Base-by-base conservation (phyloP, 2,797 vertebrate genomes). In the Pangasius krempfi region DNA sequence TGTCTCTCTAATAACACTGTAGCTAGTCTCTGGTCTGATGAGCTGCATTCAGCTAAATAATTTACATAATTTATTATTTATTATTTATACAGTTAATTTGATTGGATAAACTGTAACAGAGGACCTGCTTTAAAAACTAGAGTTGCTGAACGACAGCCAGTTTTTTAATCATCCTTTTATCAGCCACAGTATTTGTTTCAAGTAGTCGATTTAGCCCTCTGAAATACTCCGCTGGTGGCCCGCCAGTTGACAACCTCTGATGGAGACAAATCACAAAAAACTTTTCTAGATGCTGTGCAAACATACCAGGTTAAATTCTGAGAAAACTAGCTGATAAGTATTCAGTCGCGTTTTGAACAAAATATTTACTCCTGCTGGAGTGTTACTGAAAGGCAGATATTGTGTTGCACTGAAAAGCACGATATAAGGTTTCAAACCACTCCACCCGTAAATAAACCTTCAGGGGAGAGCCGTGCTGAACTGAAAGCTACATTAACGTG, bases 401-500 rank as follows among this genome's bases (percentile, higher is more conserved):
- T 52, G 82, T 33, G 62, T 68, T 22, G 82, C 18, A 33, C 44
- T 52, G 12, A 54, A 56, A 85, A 72, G 50, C 50, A 14, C 14
- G 50, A 37, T 72, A 54, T 85, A 56, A 7, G 66, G 66, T 37
- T 72, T 85, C 18, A 85, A 85, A 72, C 50, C 30, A 37, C 50
- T 37, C 44, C 44, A 20, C 40, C 44, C 3, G 4, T 54, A n/a
- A 73, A 72, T 27, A 72, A 54, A 56, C 66, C 84, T 85, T 37
- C 30, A 27, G 50, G 5, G 30, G 1, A 73, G 50, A 73, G 66
- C 18, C 13, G 12, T 56, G 68, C 50, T 73, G 25, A 44, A 86
- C 30, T 44, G 33, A n/a, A 18, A 40, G 66, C 52, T 58, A 44
- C n/a, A 4, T 37, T 37, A 70, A 50, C 20, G 7, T 85, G 83